Base-by-base conservation (phyloP, 1,140 invertebrate genomes). In the Drosophila mayri region DNA sequence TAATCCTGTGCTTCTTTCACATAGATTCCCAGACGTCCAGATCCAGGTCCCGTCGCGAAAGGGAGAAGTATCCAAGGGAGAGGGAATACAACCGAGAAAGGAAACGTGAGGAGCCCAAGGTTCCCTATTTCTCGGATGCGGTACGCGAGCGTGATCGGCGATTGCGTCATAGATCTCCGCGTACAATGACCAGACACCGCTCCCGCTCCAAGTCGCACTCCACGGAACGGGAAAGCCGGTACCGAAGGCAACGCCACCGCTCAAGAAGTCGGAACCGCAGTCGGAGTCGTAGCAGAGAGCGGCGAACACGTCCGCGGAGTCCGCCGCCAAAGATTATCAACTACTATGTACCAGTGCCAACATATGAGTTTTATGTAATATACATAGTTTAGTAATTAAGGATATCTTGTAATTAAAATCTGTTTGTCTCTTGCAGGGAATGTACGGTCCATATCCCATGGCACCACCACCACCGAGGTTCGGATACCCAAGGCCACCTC, bases 41-140 rank as follows among this genome's bases (percentile, higher is more conserved):
- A 25, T 60, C 30, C 11, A 32, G 57, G 25, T 60, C 64, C 22
- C 55, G 55, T 8, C 66, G 38, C 9, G 64, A 70, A 59, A 76
- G 74, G 10, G 61, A 76, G 3, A 37, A 12, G 11, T 38, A 60
- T 49, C 11, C 32, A 6, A 38, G 41, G 20, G 52, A 55, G n/a
- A 20, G 32, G 38, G 38, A 58, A 55, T 32, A 35, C 7, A 30
- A 35, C 11, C 38, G 65, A 12, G 44, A 59, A 2, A 61, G 52
- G 14, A 20, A 47, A 4, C 66, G 46, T 12, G 11, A 46, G n/a
- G 41, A 59, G 22, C 37, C 64, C 0, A 81, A 81, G 67, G 14
- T 87, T n/a, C 84, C 83, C 9, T 87, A 87, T 35, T 87, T 88
- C n/a, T n/a, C 67, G 0, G 76, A 87, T 40, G 70, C 43, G 0